Percentiles rank a stretch among this genome's conserved stretches.
Conservation (phyloP, 2,888 invertebrate genomes). For the Tenthredo scrophulariae region DNA sequence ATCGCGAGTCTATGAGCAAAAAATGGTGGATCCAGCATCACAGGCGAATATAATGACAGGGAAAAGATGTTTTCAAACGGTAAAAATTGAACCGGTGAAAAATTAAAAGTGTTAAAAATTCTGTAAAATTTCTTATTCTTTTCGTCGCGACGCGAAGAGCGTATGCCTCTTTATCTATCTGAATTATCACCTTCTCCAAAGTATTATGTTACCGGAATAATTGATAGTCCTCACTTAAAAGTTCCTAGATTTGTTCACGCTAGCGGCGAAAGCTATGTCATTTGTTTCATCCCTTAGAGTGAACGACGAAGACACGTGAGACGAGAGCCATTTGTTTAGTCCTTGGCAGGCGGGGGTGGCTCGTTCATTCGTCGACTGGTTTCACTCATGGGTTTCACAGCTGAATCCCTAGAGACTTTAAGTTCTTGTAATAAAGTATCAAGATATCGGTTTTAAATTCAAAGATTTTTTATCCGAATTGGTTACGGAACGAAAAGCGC, state of each 20-base stretch:
- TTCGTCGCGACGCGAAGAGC: neutral
- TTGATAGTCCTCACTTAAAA: constrained; percentile 31
- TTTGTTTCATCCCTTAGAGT: constrained; percentile 39
- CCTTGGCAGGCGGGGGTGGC: constrained; percentile 3
- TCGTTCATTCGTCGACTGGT: constrained; percentile 17
- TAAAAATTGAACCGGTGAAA: neutral
- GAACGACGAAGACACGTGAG: constrained; percentile 20
- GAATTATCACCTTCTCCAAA: neutral
- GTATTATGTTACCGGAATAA: constrained; percentile 15
- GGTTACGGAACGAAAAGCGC: neutral
- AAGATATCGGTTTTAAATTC: constrained; percentile 32
- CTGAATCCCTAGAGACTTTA: constrained; percentile 20
- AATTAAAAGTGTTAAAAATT: neutral
- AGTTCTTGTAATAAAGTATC: constrained; percentile 28
- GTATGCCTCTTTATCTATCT: too few relatives aligned
- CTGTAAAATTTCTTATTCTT: neutral
- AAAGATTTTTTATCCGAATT: neutral
- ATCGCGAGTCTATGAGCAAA: neutral
- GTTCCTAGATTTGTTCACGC: constrained; percentile 23
- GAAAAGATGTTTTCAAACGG: neutral
- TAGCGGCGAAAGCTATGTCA: neutral
- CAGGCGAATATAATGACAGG: neutral
- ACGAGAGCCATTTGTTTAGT: constrained; percentile 33
- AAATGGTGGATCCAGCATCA: neutral
- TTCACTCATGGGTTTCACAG: neutral